Conservation (phyloP, 2,888 invertebrate genomes). For the Cryptosula pallasiana region DNA sequence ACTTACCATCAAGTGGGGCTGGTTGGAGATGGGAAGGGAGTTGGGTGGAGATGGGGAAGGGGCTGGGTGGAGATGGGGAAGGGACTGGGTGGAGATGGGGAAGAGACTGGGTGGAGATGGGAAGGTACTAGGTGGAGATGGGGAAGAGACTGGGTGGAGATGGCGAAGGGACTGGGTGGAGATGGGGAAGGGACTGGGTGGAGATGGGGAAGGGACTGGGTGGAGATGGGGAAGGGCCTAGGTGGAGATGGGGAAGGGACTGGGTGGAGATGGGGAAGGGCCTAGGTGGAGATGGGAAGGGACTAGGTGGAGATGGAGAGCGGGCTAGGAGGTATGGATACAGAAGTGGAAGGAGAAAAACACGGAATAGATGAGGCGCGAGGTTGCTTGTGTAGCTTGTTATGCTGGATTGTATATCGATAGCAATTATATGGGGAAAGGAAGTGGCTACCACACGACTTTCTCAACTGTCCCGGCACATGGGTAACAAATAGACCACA, state of each 20-base stretch:
- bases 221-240: background rate
- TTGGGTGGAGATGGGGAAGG: background rate
- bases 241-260: background rate
- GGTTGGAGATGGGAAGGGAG: background rate
- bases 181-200: background rate
- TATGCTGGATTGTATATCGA: too few relatives aligned
- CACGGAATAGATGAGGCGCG: too few relatives aligned
- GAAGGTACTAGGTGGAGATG: background rate
- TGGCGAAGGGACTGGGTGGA: background rate
- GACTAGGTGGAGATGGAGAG: background rate
- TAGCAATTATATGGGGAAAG: too few relatives aligned
- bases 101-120: background rate
- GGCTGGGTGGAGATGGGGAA: background rate
- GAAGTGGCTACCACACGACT: too few relatives aligned
- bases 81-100: background rate
- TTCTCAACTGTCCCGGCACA: too few relatives aligned
- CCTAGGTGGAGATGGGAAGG: background rate
- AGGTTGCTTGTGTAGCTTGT: too few relatives aligned
- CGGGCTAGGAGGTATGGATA: background rate
- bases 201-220: background rate
- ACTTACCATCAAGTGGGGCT: background rate
- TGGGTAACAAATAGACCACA: too few relatives aligned
- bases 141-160: background rate
- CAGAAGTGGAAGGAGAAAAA: background rate
- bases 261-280: background rate